Conservation (phyloP, 2,888 invertebrate species). For the Zygaena filipendulae region DNA sequence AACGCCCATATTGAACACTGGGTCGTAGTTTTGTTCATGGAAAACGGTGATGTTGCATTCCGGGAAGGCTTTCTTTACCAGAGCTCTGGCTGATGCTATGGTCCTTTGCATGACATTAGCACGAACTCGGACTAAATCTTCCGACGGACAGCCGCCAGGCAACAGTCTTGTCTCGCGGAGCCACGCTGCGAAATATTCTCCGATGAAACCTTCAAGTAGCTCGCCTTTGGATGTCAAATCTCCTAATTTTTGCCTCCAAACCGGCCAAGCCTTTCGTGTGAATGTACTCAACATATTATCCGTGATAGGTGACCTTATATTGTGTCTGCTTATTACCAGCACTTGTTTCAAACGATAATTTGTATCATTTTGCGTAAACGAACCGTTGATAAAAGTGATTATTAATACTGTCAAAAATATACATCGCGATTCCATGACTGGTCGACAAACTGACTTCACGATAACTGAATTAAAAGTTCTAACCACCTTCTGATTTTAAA, state of each 20-base stretch:
- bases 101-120: constrained; percentile 43
- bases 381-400: neutral
- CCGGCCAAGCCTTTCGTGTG: constrained; percentile 31
- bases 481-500: no score
- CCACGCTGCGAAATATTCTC: constrained; percentile 38
- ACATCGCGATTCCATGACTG: no score
- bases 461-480: no score
- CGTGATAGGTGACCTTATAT: constrained; percentile 36
- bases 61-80: constrained; percentile 32
- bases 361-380: neutral
- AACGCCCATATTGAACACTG: constrained; percentile 32
- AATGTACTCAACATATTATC: constrained; percentile 23
- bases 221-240: constrained; percentile 40
- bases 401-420: no score
- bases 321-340: constrained; percentile 40
- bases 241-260: constrained; percentile 28
- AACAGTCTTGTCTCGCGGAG: constrained; percentile 27
- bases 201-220: constrained; percentile 39
- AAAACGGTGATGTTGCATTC: constrained; percentile 31
- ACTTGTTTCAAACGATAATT: constrained; percentile 26
- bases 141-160: constrained; percentile 25
- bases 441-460: no score
- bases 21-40: constrained; percentile 26
- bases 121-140: constrained; percentile 29
- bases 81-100: constrained; percentile 32